These are phyloP conservation scores for Drosophila prosaltans DNA, from an alignment of 1,140 invertebrate genomes.

Conservation along the genomic window DNA sequence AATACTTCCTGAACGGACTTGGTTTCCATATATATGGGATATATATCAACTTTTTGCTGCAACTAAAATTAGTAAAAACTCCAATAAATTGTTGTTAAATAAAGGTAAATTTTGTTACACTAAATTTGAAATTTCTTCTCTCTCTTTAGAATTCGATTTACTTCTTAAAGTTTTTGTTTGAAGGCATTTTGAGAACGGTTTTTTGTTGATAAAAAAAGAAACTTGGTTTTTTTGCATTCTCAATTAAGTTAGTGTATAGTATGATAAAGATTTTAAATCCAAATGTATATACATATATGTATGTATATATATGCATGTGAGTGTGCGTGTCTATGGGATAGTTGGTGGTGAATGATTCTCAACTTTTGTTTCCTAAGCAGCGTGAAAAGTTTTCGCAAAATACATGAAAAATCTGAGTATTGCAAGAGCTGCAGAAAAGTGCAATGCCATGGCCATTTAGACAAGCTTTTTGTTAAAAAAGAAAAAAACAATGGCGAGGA, in stretches of 20 bases:
- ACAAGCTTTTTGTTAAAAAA: not conserved
- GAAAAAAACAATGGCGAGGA: not conserved
- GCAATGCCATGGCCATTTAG: constrained; percentile 20
- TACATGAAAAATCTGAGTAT: constrained; percentile 10
- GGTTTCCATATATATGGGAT: too few species aligned
- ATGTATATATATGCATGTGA: too few species aligned
- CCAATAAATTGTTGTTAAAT: too few species aligned
- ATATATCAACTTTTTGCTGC: too few species aligned
- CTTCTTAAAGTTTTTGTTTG: too few species aligned
- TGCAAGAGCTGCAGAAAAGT: constrained; percentile 13
- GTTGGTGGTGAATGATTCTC: constrained; percentile 6
- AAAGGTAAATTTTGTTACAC: too few species aligned
- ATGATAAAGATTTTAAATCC: not conserved
- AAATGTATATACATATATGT: not conserved
- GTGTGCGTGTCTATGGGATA: not conserved
- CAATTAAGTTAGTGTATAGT: not conserved
- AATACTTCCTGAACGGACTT: too few species aligned
- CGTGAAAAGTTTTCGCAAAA: not conserved
- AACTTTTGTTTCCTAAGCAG: constrained; percentile 1
- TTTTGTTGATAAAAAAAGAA: not conserved
- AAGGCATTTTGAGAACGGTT: too few species aligned
- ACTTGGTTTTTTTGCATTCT: not conserved
- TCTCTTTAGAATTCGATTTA: too few species aligned
- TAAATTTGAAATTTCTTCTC: too few species aligned
- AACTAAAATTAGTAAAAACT: too few species aligned